Base-by-base conservation (phyloP, 2,888 invertebrate species). In the Cataglyphis rosenhaueri region DNA sequence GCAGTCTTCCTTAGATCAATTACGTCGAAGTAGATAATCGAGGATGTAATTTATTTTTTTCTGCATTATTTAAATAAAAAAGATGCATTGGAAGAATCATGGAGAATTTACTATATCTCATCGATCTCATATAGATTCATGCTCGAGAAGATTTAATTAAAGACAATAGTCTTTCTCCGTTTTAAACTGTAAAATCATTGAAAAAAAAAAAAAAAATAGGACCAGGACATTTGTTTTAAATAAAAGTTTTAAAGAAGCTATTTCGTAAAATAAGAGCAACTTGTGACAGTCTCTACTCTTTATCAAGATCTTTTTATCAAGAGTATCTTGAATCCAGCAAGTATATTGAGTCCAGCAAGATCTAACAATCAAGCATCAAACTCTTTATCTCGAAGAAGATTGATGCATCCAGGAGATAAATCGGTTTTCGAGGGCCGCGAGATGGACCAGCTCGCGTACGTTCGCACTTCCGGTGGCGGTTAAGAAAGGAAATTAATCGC, bases 351-450 rank as follows among this genome's bases (percentile, higher is more conserved):
- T 12, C 9, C 25, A 18, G 57, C n/a, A 25, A 52, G 32, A 18
- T 44, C 44, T 9, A 44, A 79, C 29, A n/a, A 18, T 44, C 41
- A 29, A 29, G 29, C 29, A 57, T 70, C 44, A 15, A 66, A 44
- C 21, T 32, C 38, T 55, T 66, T 10, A 12, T 18, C 21, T 32
- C 44, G 64, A 64, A 29, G 38, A 21, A 29, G n/a, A 68, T 82
- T 82, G 86, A 88, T 88, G 88, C 70, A 85, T 88, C 73, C 61
- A 32, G 86, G 57, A 78, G 57, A 66, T 10, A 64, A 25, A 35
- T n/a, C 21, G 29, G 59, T n/a, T 29, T 59, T 70, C 57, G 73
- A 64, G 78, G 79, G 62, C 25, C 66, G 74, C 84, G 83, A 71
- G 84, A 81, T 71, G 81, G 84, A 44, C 70, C 75, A 38, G 62